Conservation (phyloP, 2,888 invertebrate species). For the Brassicogethes aeneus region DNA sequence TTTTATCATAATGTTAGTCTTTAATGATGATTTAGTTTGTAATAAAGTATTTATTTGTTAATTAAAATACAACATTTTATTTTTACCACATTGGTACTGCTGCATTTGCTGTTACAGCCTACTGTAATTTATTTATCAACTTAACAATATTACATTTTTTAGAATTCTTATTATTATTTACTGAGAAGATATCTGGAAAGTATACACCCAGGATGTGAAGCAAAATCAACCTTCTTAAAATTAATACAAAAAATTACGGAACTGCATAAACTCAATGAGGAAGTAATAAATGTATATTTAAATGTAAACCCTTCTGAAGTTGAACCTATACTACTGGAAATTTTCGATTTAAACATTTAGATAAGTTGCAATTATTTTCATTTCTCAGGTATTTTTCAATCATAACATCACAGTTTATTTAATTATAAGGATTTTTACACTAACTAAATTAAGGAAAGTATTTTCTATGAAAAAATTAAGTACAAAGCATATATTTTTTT, state of each 20-base stretch:
- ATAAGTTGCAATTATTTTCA: not conserved
- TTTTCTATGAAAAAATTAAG: too few species aligned
- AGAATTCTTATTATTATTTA: slow-evolving; percentile 87
- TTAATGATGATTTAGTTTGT: too few species aligned
- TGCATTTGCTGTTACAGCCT: too few species aligned
- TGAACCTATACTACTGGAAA: slow-evolving; percentile 88
- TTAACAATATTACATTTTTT: slow-evolving; percentile 11
- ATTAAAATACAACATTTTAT: too few species aligned
- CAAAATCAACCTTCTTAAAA: slow-evolving; percentile 76
- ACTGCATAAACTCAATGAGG: slow-evolving; percentile 78
- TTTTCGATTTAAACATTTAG: slow-evolving; percentile 82
- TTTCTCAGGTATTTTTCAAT: slow-evolving; percentile 9
- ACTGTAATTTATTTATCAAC: not conserved
- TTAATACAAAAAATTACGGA: slow-evolving; percentile 88
- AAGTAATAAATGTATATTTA: slow-evolving; percentile 84
- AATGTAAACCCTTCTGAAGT: slow-evolving; percentile 88
- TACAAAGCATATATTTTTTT: too few species aligned
- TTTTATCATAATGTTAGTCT: too few species aligned
- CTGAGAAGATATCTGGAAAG: slow-evolving; percentile 77
- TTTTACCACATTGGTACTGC: too few species aligned
- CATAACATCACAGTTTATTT: too few species aligned
- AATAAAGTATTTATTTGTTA: too few species aligned
- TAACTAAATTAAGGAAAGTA: too few species aligned
- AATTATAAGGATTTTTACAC: not conserved
- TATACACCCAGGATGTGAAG: slow-evolving; percentile 77